Base-by-base conservation (phyloP, 2,888 invertebrate genomes). In the Malthinus seriepunctatus region DNA sequence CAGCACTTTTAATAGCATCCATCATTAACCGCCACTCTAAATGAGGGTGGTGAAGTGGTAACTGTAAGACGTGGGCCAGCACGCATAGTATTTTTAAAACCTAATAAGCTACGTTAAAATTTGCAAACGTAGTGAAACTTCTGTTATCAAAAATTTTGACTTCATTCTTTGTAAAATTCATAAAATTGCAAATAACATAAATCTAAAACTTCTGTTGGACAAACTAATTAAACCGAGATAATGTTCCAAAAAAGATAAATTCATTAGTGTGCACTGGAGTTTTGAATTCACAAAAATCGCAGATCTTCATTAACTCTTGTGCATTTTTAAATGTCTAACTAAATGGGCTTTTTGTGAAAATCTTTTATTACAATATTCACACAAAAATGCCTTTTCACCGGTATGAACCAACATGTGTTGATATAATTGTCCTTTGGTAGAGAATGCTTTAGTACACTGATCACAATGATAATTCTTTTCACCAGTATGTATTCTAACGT, bases 331-430 rank as follows among this genome's bases (percentile, higher is more conserved):
- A 70, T 79, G 79, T 37, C 79, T 64, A 11, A 76, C 69, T 32
- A 79, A 67, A 69, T 79, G 79, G 6, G 79, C 78, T 58, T 78
- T 78, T 59, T 79, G 79, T 12, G 79, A 75, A 68, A 79, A 79
- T 62, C 77, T 68, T 61, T 79, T 79, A 55, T 78, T 73, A 59
- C 79, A 79, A 64, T 71, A 76, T 62, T 78, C 78, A 62, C 79
- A 79, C 9, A 78, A 58, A 66, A 77, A 79, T 1, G 78, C 77
- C 51, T 78, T 78, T 60, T 78, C 76, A 5, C 79, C 79, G 1
- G 77, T 78, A 58, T 79, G 79, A 32, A 78, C 78, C 39, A 78
- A 59, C 73, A 76, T 74, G 58, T 79, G 79, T 62, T 79, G 79
- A 56, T 75, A 75, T 38, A 79, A 65, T 60, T 79, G 79, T 12